Evolutionary conservation across 2,797 vertebrate species (phyloP), one percentile per base, ranked within the genome.

Genomic region (Coendou prehensilis): DNA sequence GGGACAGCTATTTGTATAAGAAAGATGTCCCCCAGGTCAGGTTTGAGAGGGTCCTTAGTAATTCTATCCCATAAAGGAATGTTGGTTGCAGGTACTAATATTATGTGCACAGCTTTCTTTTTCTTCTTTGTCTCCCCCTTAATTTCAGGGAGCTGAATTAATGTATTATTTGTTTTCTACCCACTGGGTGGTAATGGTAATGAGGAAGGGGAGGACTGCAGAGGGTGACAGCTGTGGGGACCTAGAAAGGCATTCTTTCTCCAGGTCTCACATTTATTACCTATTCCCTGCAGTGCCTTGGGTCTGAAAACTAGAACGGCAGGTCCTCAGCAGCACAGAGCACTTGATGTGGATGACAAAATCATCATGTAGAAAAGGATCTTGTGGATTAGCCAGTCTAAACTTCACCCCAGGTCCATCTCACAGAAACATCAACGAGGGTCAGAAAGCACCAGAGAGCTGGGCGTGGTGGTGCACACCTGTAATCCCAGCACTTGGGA

Each of bases 61-160:
- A 93, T 91, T 78, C 41, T 9, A 71, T 87, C 92, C 91, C 96
- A 76, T 86, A 96, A 93, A 97, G 82, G 54, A 78, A 59, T 28
- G 80, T 93, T 78, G 47, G 87, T 73, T 56, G 15, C 33, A 41
- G 89, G 37, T 18, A 47, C 56, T 86, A 2, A 8, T 89, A 71
- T 50, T 50, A 50, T 6, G 10, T 89, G 69, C 82, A 84, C 59
- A 61, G 73, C 20, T 86, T 56, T 69, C 54, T 18, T 28, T 86
- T 54, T 76, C 88, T 47, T 9, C 56, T 94, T 89, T 64, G 41
- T 52, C 75, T 78, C 28, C 8, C 28, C 15, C 22, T 82, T 30
- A 75, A 87, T 23, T 94, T 54, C 61, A 83, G 57, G 3, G n/a
- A 0, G 3, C 95, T 64, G 69, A 57, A 87, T 85, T 75, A 61